Evolutionary conservation across 2,797 vertebrate species (phyloP), one percentile per base, ranked within the genome.

Genomic region (Hirundo rustica): DNA sequence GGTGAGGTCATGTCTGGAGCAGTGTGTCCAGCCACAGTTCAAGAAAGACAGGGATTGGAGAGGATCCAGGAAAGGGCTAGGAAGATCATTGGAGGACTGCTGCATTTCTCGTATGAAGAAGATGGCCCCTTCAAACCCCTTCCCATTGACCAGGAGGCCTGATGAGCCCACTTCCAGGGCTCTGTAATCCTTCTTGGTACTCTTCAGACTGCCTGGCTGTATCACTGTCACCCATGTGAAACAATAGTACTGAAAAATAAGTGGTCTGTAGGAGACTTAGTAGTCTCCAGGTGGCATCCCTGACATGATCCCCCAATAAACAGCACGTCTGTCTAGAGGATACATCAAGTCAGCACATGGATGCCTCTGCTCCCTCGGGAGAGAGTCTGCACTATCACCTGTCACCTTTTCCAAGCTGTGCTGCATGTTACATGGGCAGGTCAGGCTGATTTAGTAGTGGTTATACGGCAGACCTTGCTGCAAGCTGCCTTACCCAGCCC

Each of bases 91-190:
- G 36, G 7, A 62, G 4, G 20, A 42, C 30, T 55, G 8, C 9
- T 7, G 2, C 14, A 16, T 34, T 8, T 42, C 29, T 55, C 1
- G 0, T 55, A 21, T 9, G 26, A 77, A 30, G 42, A 86, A 32
- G 25, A 55, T 0, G 0, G 11, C 7, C 32, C 22, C 17, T n/a
- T 82, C 55, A 36, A 54, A 29, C 11, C 13, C 16, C 22, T 61
- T 61, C 13, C 5, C 6, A 50, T 55, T 55, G 19, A 44, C 16
- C 27, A 62, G 55, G 27, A 42, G 23, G 13, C 29, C 27, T 70
- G 36, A n/a, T 17, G 14, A 75, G 13, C 25, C n/a, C 17, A 4
- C 11, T 75, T 20, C 21, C 13, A 68, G 13, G 13, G 19, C 36
- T 50, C 36, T 44, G 16, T 21, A 62, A 55, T 68, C 23, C 13